Conservation (phyloP, 92 coral and sea anemone species). For the Isaurus tuberculatus region DNA sequence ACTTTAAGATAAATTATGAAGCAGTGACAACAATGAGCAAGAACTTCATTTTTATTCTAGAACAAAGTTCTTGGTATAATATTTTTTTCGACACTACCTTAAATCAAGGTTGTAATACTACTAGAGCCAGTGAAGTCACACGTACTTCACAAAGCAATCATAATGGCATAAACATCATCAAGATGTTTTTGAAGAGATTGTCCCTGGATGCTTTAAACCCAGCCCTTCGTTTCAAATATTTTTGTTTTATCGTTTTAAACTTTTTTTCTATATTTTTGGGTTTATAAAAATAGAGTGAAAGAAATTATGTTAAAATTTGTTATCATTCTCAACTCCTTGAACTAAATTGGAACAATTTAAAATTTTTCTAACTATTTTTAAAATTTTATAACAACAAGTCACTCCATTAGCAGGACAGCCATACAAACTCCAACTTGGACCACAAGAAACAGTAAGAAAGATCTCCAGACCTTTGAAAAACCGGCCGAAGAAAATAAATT, state of each 20-base stretch:
- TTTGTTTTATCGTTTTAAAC: slow-evolving; percentile 26
- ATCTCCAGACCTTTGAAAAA: slow-evolving; percentile 31
- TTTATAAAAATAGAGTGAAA: slow-evolving; percentile 45
- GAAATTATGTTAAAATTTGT: slow-evolving; percentile 30
- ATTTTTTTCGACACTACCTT: slow-evolving; percentile 15
- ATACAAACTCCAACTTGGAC: slow-evolving; percentile 22
- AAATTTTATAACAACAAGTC: background rate
- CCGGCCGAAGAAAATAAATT: slow-evolving; percentile 41
- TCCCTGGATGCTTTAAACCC: slow-evolving; percentile 40
- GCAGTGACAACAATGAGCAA: slow-evolving; percentile 35
- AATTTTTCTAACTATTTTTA: slow-evolving; percentile 35
- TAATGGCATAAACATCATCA: slow-evolving; percentile 15
- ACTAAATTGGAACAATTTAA: slow-evolving; percentile 30
- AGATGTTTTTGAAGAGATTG: slow-evolving; percentile 30
- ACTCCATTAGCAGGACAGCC: slow-evolving; percentile 32
- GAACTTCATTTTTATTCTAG: slow-evolving; percentile 42
- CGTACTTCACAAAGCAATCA: slow-evolving; percentile 22
- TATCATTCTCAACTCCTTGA: background rate
- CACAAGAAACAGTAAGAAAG: slow-evolving; percentile 35
- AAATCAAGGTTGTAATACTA: slow-evolving; percentile 12
- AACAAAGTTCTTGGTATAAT: slow-evolving; percentile 29
- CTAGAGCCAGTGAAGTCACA: slow-evolving; percentile 17
- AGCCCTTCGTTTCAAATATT: slow-evolving; percentile 33
- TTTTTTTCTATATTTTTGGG: slow-evolving; percentile 39
- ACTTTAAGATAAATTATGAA: slow-evolving; percentile 40